Conservation (phyloP, 1,140 invertebrate species). For the Sinella curviseta region DNA sequence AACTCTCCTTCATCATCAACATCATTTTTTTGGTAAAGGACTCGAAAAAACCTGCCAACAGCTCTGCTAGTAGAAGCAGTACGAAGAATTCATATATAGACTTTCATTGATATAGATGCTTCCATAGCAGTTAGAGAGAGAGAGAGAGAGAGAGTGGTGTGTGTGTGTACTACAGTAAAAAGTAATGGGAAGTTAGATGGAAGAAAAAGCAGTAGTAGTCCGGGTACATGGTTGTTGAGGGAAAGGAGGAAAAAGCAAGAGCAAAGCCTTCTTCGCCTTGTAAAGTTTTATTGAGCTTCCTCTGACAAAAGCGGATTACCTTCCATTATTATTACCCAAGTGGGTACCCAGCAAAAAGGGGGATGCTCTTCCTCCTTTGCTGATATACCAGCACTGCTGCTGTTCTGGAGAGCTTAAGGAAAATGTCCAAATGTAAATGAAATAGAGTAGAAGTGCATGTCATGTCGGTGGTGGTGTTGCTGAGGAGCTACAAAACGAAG, state of each 20-base stretch:
- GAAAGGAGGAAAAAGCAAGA: neutral
- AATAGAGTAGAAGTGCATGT: conserved; percentile 14
- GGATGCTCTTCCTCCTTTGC: neutral
- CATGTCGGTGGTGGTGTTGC: too few species aligned
- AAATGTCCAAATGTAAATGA: conserved; percentile 15
- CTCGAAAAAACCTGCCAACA: neutral
- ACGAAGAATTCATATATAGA: too few species aligned
- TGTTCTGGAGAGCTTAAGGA: too few species aligned
- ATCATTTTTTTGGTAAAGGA: neutral
- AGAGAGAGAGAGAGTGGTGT: neutral
- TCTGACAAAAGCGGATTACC: conserved; percentile 24
- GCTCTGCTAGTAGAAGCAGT: too few species aligned
- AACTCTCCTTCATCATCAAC: too few species aligned
- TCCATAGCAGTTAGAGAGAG: neutral
- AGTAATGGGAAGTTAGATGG: neutral
- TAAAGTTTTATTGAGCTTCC: conserved; percentile 18
- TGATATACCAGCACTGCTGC: neutral
- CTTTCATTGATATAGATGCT: neutral
- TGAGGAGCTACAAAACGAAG: too few species aligned
- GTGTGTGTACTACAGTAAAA: neutral
- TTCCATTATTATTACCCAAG: conserved; percentile 27
- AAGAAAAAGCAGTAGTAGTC: too few species aligned
- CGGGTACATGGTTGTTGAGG: too few species aligned
- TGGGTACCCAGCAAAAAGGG: conserved; percentile 17
- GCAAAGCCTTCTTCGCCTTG: conserved; percentile 14